Conservation (phyloP, 2,888 invertebrate species). For the Lasioglossum lativentre region DNA sequence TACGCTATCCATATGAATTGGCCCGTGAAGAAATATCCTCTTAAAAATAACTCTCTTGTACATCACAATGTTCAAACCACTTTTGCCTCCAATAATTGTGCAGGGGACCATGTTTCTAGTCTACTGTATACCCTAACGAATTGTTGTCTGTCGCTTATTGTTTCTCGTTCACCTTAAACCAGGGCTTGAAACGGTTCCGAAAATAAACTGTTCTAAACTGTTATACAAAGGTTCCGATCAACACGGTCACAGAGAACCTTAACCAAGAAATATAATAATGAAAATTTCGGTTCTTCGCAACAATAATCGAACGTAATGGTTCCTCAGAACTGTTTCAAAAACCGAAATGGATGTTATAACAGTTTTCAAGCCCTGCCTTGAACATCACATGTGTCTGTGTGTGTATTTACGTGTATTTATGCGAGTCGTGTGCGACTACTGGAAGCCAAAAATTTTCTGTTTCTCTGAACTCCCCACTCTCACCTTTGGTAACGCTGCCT, state of each 20-base stretch:
- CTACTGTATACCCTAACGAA: slow-evolving; percentile 45
- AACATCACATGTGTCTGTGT: background rate
- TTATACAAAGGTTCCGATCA: slow-evolving; percentile 2
- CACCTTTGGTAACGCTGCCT: slow-evolving; percentile 60
- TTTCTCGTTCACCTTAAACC: slow-evolving; percentile 3
- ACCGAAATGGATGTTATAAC: background rate
- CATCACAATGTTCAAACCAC: slow-evolving; percentile 61
- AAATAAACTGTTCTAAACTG: background rate
- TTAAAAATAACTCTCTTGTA: slow-evolving; percentile 65
- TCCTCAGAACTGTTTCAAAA: background rate
- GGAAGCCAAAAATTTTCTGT: slow-evolving; percentile 45
- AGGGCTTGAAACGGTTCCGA: background rate
- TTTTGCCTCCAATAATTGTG: slow-evolving; percentile 33
- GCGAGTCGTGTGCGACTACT: slow-evolving; percentile 23
- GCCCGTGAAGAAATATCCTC: slow-evolving; percentile 48
- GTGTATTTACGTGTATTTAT: background rate
- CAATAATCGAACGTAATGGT: background rate
- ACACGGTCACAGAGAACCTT: background rate
- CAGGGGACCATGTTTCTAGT: slow-evolving; percentile 35
- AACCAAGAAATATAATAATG: background rate
- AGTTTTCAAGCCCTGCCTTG: background rate
- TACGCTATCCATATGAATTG: slow-evolving; percentile 44
- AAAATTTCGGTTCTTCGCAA: background rate
- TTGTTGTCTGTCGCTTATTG: slow-evolving; percentile 26
- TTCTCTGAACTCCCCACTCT: slow-evolving; percentile 20